Evolutionary conservation across 2,113 vertebrate species (phyloP).

Genomic region (Oxyura jamaicensis): DNA sequence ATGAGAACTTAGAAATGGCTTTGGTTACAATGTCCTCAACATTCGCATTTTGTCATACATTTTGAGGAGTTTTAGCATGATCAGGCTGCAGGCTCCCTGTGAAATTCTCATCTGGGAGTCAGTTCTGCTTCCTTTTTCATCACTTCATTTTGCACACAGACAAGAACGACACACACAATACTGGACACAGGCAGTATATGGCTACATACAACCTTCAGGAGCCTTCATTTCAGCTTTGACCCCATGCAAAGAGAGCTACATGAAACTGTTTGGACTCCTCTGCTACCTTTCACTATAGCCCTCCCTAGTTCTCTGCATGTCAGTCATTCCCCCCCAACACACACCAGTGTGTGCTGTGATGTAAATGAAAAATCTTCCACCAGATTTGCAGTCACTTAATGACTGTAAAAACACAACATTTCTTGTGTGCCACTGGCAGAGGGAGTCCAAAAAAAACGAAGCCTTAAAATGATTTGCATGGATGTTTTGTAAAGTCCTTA

Average conservation of each 20-base stretch:
- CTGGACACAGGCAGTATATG: background rate
- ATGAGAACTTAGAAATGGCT: background rate
- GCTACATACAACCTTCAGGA: background rate
- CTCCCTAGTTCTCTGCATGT: background rate
- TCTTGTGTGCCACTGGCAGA: background rate
- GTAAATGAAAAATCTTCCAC: background rate
- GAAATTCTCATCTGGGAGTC: background rate
- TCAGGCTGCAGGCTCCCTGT: background rate
- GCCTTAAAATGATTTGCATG: background rate
- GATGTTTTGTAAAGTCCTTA: background rate
- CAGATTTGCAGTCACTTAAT: background rate
- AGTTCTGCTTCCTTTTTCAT: background rate
- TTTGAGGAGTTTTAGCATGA: background rate
- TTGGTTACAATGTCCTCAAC: background rate
- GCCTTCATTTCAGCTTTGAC: background rate
- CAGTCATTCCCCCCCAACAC: too few species aligned
- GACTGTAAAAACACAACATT: background rate
- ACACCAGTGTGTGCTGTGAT: too few species aligned
- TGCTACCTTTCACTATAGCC: background rate
- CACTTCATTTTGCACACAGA: background rate
- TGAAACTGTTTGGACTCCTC: background rate
- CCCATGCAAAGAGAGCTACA: background rate
- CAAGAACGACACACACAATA: background rate
- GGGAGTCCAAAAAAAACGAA: background rate
- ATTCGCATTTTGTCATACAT: background rate